phyloP scores from a whole-genome alignment of 2,797 vertebrate genomes.

The Pelodytes ibericus region DNA sequence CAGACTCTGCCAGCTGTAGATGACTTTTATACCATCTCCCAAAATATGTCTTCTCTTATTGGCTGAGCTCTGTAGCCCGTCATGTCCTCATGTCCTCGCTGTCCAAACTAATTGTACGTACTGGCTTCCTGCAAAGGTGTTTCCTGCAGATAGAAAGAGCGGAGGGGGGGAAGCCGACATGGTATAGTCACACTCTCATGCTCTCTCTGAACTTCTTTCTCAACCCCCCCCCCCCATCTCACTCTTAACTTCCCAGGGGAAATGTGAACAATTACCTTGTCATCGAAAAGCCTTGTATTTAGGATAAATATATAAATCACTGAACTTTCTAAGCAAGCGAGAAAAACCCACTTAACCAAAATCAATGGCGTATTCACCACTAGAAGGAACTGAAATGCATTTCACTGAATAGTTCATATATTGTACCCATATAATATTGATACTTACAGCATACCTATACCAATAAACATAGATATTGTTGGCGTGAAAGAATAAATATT shows the following conservation, averaged over 20 bases:
- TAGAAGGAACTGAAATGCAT: background rate
- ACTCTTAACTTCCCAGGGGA: conserved; percentile 40
- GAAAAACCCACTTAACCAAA: background rate
- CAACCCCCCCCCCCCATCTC: conserved; percentile 17
- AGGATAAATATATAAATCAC: conserved; percentile 36
- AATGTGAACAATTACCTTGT: conserved; percentile 31
- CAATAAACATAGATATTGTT: no score
- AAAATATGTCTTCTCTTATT: conserved; percentile 48
- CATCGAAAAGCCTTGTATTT: conserved; percentile 40
- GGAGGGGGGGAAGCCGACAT: conserved; percentile 23
- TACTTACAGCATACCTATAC: no score
- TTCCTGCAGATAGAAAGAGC: conserved; percentile 52
- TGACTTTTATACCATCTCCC: conserved; percentile 48
- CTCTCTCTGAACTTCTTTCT: conserved; percentile 44
- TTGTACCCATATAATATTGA: no score
- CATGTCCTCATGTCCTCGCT: conserved; percentile 48
- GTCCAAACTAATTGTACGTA: conserved; percentile 52
- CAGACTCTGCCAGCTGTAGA: conserved; percentile 12
- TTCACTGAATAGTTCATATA: background rate
- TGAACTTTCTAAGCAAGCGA: conserved; percentile 12
- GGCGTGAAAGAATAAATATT: no score
- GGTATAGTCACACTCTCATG: conserved; percentile 53
- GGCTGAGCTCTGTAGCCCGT: conserved; percentile 24
- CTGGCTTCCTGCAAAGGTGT: conserved; percentile 54
- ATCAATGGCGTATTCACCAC: background rate